phyloP scores from a whole-genome alignment of 2,113 vertebrate species.

The Lutjanus erythropterus region DNA sequence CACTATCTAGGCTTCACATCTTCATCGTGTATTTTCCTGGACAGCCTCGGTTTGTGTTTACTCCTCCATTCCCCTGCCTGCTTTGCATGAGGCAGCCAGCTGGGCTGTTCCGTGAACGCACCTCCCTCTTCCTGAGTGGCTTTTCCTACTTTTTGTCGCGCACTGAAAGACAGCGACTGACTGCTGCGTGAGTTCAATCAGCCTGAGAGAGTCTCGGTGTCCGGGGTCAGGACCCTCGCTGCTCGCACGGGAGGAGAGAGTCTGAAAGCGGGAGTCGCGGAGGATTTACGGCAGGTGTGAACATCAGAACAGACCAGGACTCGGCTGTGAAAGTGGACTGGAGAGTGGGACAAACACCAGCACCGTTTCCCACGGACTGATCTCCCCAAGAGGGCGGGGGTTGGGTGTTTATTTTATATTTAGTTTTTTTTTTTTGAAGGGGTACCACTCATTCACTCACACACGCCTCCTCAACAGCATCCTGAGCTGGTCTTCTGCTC shows the following conservation, averaged over 20 bases:
- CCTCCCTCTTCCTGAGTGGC: slow-evolving; percentile 78
- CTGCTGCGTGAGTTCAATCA: slow-evolving; percentile 17
- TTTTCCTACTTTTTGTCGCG: slow-evolving; percentile 42
- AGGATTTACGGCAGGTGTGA: slow-evolving; percentile 4
- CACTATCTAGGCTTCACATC: neutral
- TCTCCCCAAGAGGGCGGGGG: slow-evolving; percentile 61
- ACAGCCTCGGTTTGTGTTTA: slow-evolving; percentile 8
- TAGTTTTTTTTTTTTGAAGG: slow-evolving; percentile 16
- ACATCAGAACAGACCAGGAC: neutral
- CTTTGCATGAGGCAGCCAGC: slow-evolving; percentile 53
- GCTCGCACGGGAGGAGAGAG: neutral
- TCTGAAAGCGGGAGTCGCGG: neutral
- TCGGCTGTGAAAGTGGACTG: neutral
- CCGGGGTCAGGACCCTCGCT: slow-evolving; percentile 44
- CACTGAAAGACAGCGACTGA: slow-evolving; percentile 16
- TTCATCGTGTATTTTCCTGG: neutral
- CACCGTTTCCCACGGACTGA: slow-evolving; percentile 51
- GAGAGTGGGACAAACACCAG: slow-evolving; percentile 14
- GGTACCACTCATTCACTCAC: slow-evolving; percentile 28
- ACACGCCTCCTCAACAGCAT: slow-evolving; percentile 52
- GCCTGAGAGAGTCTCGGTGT: slow-evolving; percentile 32
- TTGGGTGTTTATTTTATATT: no score
- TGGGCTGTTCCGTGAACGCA: slow-evolving; percentile 74
- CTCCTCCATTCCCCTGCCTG: slow-evolving; percentile 16
- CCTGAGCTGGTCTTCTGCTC: slow-evolving; percentile 30